Evolutionary conservation across 2,888 invertebrate genomes (phyloP), one percentile per base, ranked within the genome.

Genomic region (Yponomeuta cagnagella): DNA sequence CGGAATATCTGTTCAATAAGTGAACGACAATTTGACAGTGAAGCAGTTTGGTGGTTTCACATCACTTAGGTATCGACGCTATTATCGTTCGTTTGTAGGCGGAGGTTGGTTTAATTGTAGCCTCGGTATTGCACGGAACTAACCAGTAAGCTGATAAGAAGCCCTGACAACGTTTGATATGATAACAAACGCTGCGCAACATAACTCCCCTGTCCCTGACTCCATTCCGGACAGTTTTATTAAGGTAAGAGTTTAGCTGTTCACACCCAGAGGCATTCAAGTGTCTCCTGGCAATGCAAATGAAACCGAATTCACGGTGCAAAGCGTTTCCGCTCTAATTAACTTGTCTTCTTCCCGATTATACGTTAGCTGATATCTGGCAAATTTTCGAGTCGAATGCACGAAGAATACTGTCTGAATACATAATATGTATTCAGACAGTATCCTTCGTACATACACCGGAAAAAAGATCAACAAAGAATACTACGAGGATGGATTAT

Each of bases 401-500:
- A 58, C 52, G 52, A 58, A 58, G 52, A 15, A 58, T 58, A 58
- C 52, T 15, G 15, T 15, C 52, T 58, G 52, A 15, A 58, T 58
- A 58, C 52, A 58, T 2, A 58, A 10, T 58, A 23, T 23, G 23
- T 23, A 23, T 23, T 23, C 23, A 23, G 23, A 23, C 23, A 23
- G 23, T 23, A 23, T 23, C 23, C 23, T 23, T 23, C 23, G 23
- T 23, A 58, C 9, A 58, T 58, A 58, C 52, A 1, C 52, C 12
- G 52, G 52, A 58, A 58, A 58, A 58, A 58, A 15, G 52, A 58
- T 58, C 52, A 12, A 58, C 15, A 58, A 58, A 15, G 52, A 43
- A 43, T 43, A 8, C 43, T 3, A 58, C 52, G 37, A 77, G 82
- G 79, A 81, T 83, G 82, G 81, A 86, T 85, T 85, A 83, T 83